Evolutionary conservation across 2,888 invertebrate species (phyloP).

Genomic region (Phytoseiulus persimilis): DNA sequence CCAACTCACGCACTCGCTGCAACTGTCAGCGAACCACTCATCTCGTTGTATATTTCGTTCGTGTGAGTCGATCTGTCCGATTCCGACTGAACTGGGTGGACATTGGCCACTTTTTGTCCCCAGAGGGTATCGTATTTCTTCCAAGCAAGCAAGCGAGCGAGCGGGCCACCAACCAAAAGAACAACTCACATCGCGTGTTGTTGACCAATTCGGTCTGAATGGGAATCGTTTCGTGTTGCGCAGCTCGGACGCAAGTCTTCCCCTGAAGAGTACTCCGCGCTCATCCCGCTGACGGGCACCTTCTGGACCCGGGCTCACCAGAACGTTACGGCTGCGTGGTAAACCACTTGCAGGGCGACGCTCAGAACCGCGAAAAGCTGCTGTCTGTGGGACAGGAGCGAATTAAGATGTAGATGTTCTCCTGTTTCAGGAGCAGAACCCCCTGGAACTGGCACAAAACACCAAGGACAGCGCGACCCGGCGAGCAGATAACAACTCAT

Average conservation of each 20-base stretch:
- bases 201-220: neutral
- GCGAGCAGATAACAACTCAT: neutral
- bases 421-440: neutral
- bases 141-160: no score
- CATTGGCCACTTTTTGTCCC: neutral
- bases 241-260: neutral
- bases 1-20: neutral
- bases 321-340: neutral
- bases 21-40: neutral
- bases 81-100: neutral
- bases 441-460: neutral
- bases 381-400: neutral
- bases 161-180: neutral
- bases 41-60: neutral
- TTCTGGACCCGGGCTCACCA: neutral
- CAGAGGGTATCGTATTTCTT: neutral
- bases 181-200: neutral
- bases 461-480: neutral
- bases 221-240: neutral
- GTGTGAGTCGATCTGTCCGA: neutral
- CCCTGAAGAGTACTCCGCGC: neutral
- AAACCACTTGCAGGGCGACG: neutral
- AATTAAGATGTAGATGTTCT: neutral
- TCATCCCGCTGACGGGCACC: neutral
- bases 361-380: neutral